A percentile compares a stretch with the other conserved stretches of the same genome.
These are phyloP conservation scores for Metopolophium dirhodum DNA, from an alignment of 1,140 invertebrate species.

Conservation along the genomic window DNA sequence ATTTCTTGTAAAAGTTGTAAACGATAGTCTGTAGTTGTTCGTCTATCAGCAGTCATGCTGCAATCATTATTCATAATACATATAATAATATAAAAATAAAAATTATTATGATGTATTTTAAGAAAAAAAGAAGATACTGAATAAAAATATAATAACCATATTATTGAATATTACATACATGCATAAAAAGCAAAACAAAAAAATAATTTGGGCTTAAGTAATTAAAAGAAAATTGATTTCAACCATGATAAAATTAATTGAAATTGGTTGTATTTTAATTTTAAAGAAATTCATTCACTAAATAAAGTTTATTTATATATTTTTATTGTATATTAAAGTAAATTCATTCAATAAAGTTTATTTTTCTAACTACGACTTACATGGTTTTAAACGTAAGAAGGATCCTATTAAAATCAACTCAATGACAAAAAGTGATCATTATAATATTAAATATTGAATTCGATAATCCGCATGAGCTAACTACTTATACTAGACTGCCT, in stretches of 20 bases:
- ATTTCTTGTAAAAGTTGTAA: slow-evolving; percentile 75
- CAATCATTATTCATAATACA: not conserved
- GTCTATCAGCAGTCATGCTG: slow-evolving; percentile 38
- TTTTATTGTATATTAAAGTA: too few relatives aligned
- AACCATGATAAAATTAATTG: not conserved
- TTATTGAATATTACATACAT: not conserved
- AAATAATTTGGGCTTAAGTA: not conserved
- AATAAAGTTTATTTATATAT: not conserved
- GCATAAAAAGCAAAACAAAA: not conserved
- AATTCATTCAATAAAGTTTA: not conserved
- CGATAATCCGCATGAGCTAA: not conserved
- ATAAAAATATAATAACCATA: not conserved
- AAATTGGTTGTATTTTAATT: not conserved
- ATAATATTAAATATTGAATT: not conserved
- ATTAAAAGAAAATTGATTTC: not conserved
- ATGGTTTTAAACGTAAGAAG: not conserved
- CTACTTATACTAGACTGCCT: not conserved
- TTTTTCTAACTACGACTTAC: not conserved
- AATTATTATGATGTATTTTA: not conserved
- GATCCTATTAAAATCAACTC: not conserved
- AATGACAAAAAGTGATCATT: not conserved
- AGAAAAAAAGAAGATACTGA: not conserved
- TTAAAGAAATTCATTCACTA: not conserved
- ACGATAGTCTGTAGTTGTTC: slow-evolving; percentile 58
- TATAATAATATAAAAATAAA: too few relatives aligned